Percentiles rank a stretch among this genome's conserved stretches.
Conservation (phyloP, 2,113 vertebrate species). For the Penelope pileata region DNA sequence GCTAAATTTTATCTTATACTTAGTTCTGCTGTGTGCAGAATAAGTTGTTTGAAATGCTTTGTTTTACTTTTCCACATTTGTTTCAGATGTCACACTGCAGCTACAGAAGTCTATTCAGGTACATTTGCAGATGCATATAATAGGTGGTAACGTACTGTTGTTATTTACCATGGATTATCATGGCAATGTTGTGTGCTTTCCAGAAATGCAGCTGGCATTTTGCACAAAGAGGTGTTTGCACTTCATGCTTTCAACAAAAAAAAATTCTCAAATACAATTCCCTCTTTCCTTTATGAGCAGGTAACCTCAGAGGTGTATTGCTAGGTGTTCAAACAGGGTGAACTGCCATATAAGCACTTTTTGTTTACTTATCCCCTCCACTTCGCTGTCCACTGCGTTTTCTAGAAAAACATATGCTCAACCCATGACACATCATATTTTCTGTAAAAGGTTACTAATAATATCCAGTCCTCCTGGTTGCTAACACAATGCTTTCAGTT, state of each 20-base stretch:
- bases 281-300: constrained; percentile 31
- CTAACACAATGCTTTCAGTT: constrained; percentile 1
- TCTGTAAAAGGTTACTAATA: constrained; percentile 54
- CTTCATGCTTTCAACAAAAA: constrained; percentile 52
- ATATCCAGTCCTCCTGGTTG: constrained; percentile 15
- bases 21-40: neutral
- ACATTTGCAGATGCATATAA: neutral
- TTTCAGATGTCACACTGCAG: neutral
- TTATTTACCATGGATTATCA: constrained; percentile 49
- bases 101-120: neutral
- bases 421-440: constrained; percentile 13
- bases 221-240: constrained; percentile 21
- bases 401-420: constrained; percentile 34
- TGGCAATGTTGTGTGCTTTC: neutral
- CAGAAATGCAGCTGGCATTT: constrained; percentile 42
- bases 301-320: constrained; percentile 26
- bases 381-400: constrained; percentile 20
- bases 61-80: neutral
- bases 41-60: neutral
- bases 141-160: neutral
- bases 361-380: constrained; percentile 26
- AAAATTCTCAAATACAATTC: constrained; percentile 32
- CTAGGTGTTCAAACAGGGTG: constrained; percentile 12
- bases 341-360: constrained; percentile 37
- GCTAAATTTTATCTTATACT: neutral